Evolutionary conservation across 37 sponge, comb jelly and placozoan species (phyloP).

Genomic region (Axinella damicornis): DNA sequence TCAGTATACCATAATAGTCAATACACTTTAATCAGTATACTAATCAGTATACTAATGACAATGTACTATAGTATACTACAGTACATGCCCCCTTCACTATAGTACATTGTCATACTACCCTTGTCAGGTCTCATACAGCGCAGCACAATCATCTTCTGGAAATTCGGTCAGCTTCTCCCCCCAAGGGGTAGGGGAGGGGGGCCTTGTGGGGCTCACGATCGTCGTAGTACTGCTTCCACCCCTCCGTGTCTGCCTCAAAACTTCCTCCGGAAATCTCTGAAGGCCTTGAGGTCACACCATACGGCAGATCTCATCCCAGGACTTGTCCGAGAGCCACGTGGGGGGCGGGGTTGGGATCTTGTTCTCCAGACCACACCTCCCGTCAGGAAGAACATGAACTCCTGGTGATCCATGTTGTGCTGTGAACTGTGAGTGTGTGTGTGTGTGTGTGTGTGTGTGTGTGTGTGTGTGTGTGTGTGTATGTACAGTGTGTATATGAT

Average conservation of each 20-base stretch:
- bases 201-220: constrained; percentile 92
- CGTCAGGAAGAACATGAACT: constrained; percentile 99
- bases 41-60: background rate
- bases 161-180: constrained; percentile 87
- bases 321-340: constrained; percentile 94
- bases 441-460: background rate
- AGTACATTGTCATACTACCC: constrained; percentile 29
- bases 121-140: constrained; percentile 97
- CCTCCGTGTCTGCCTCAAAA: constrained; percentile 58
- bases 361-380: constrained; percentile 99
- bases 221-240: constrained; percentile 92
- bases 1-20: too few relatives aligned
- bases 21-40: background rate
- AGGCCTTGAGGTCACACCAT: constrained; percentile 88
- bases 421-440: constrained; percentile 67
- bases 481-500: background rate
- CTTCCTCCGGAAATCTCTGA: constrained; percentile 57
- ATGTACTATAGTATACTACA: background rate
- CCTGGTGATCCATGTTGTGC: constrained; percentile 73
- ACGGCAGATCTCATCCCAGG: constrained; percentile 99
- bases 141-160: constrained; percentile 98
- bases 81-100: too few relatives aligned
- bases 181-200: constrained; percentile 90
- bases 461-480: background rate
- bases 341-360: constrained; percentile 93